A percentile compares a stretch with the other conserved stretches of the same genome.
These are phyloP conservation scores for Podarcis muralis DNA, from an alignment of 2,113 vertebrate genomes.

Conservation along the genomic window DNA sequence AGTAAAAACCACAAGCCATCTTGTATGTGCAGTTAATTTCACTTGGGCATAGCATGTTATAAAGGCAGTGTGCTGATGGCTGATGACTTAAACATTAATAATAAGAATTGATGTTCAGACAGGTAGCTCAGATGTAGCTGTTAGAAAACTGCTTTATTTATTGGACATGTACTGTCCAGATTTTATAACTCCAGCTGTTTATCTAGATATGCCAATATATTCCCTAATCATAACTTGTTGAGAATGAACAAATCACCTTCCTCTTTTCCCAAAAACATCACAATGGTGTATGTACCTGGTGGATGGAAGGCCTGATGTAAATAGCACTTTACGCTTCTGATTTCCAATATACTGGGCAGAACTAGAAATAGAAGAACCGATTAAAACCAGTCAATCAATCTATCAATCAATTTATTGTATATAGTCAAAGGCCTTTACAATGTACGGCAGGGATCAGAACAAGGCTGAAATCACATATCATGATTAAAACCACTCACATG, in stretches of 20 bases:
- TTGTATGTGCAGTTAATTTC: background rate
- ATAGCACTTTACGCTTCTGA: background rate
- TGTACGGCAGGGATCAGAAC: no score
- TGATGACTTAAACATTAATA: conserved; percentile 3
- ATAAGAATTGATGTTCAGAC: conserved; percentile 17
- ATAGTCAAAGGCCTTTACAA: no score
- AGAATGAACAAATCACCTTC: background rate
- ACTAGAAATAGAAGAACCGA: background rate
- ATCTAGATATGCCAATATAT: background rate
- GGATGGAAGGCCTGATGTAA: background rate
- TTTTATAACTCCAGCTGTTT: conserved; percentile 26
- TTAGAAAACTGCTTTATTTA: background rate
- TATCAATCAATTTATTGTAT: no score
- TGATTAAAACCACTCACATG: background rate
- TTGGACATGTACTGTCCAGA: conserved; percentile 25
- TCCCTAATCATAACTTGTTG: background rate
- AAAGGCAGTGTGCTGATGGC: conserved; percentile 32
- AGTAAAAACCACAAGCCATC: background rate
- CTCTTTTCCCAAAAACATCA: background rate
- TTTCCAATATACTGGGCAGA: conserved; percentile 3
- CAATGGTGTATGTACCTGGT: background rate
- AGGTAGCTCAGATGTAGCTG: background rate
- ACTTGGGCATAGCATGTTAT: conserved; percentile 1
- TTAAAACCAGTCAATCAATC: background rate
- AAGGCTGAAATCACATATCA: background rate